phyloP scores from a whole-genome alignment of 2,797 vertebrate genomes.

The Mormyrus hasselquistii region DNA sequence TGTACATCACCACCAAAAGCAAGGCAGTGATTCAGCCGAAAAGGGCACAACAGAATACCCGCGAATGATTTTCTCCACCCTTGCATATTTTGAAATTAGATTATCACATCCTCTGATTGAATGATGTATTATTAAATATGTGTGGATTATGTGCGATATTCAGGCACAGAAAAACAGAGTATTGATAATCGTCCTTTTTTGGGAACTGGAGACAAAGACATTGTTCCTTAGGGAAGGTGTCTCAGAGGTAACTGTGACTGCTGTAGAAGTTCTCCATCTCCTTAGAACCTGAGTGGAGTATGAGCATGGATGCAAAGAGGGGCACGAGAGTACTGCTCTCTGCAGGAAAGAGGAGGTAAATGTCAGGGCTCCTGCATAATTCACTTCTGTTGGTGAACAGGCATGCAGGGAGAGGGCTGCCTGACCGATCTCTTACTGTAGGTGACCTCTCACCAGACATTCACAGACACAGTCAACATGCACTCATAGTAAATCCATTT shows the following conservation, averaged over 20 bases:
- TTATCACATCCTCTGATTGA: not conserved
- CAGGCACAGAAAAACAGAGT: not conserved
- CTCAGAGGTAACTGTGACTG: not conserved
- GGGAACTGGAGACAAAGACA: not conserved
- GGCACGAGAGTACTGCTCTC: not conserved
- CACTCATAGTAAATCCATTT: not conserved
- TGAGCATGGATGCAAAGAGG: not conserved
- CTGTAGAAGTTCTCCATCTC: not conserved
- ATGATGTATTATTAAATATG: not conserved
- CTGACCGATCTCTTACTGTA: not conserved
- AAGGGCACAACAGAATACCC: not conserved
- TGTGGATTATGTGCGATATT: not conserved
- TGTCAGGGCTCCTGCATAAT: constrained; percentile 9
- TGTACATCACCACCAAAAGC: not conserved
- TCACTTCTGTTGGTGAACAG: not conserved
- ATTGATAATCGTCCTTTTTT: not conserved
- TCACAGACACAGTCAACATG: not conserved
- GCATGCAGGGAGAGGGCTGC: not conserved
- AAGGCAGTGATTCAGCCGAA: not conserved
- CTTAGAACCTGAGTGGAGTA: not conserved
- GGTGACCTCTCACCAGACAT: not conserved
- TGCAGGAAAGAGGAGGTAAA: not conserved
- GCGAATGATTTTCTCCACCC: not conserved
- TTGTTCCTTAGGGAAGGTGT: not conserved
- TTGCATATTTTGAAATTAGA: not conserved